These are phyloP conservation scores for Gavia stellata DNA, from an alignment of 2,113 vertebrate genomes.

Conservation along the genomic window DNA sequence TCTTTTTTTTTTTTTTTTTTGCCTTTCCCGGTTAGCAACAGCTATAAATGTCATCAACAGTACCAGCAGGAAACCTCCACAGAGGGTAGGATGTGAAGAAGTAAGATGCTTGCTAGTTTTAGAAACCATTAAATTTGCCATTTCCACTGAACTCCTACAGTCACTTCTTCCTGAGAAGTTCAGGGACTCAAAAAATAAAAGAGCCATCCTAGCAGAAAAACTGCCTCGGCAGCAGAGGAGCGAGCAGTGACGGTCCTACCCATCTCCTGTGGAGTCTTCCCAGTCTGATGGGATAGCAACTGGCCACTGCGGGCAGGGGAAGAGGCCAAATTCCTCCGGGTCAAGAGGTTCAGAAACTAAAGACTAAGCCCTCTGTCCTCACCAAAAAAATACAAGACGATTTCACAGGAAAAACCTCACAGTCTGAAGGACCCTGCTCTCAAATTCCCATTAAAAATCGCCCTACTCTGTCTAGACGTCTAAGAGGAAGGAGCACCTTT, in stretches of 20 bases:
- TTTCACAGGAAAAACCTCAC: background rate
- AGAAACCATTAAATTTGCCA: slow-evolving; percentile 59
- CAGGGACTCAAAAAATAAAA: background rate
- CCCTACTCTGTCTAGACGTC: background rate
- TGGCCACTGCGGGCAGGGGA: background rate
- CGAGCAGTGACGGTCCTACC: fast-evolving
- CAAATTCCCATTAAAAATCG: background rate
- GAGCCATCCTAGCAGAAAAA: background rate
- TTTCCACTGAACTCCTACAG: slow-evolving; percentile 59
- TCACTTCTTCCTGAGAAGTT: slow-evolving; percentile 16
- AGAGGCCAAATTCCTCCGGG: background rate
- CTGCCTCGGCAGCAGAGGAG: background rate
- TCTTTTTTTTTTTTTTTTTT: background rate
- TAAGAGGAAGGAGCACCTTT: background rate
- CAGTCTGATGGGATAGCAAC: background rate
- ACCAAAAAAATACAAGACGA: background rate
- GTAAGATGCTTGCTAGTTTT: slow-evolving; percentile 48
- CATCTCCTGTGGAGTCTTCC: background rate
- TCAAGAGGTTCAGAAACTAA: background rate
- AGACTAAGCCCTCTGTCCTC: background rate
- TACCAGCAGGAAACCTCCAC: slow-evolving; percentile 52
- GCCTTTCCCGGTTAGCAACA: slow-evolving; percentile 44
- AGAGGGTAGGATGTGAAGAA: slow-evolving; percentile 58
- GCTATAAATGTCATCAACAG: slow-evolving; percentile 59
- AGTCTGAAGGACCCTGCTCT: background rate